Evolutionary conservation across 2,113 vertebrate genomes (phyloP).

Genomic region (Oreotrochilus melanogaster): DNA sequence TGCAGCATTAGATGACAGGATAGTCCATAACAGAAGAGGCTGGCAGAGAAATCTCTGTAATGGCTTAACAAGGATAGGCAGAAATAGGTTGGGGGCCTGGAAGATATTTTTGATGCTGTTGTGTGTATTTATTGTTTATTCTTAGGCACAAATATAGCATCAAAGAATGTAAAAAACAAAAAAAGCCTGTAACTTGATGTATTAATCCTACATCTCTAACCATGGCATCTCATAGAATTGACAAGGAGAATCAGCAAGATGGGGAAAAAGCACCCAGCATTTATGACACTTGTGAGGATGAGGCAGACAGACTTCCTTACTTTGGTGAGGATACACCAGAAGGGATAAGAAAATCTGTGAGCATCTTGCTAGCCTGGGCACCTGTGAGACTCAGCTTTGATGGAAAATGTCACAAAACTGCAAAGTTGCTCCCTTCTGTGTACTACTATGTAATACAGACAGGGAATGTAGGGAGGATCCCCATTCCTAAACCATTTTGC

Average conservation of each 20-base stretch:
- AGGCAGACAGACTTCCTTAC: neutral
- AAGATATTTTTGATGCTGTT: slow-evolving; percentile 16
- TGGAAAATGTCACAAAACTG: neutral
- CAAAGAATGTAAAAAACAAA: neutral
- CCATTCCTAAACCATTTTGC: neutral
- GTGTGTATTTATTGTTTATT: slow-evolving; percentile 60
- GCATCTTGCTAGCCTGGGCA: slow-evolving; percentile 8
- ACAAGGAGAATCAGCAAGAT: neutral
- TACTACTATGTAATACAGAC: accelerated
- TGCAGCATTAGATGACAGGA: neutral
- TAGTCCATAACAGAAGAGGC: neutral
- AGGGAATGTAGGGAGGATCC: neutral
- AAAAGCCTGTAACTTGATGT: neutral
- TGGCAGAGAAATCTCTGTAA: neutral
- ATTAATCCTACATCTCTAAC: neutral
- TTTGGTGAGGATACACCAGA: neutral
- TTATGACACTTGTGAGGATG: neutral
- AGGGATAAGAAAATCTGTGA: neutral
- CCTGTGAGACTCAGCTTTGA: neutral
- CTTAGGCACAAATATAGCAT: slow-evolving; percentile 39
- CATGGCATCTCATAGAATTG: neutral
- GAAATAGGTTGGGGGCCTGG: neutral
- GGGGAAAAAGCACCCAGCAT: neutral
- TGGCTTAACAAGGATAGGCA: neutral
- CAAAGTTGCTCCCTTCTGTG: neutral